Evolutionary conservation across 2,113 vertebrate species (phyloP), one percentile per base, ranked within the genome.

Genomic region (Merops nubicus): DNA sequence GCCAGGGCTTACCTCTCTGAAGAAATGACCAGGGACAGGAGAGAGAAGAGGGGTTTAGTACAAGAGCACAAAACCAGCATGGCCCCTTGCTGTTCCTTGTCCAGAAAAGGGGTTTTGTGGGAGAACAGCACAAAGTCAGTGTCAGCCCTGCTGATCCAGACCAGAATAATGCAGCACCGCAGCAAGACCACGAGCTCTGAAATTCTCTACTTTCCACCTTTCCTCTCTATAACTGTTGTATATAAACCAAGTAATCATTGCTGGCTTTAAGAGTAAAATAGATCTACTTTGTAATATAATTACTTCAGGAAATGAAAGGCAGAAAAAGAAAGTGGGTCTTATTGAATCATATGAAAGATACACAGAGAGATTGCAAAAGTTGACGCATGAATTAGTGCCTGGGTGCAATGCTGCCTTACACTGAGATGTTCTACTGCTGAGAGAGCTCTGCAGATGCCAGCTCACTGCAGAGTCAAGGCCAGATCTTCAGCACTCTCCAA

Each of bases 251-350:
- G 48, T 33, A 83, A 95, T 29, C 54, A 69, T 26, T 40, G 8
- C 53, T 93, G 79, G 19, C 72, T 81, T 68, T 67, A 75, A 72
- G 74, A 91, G 38, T 57, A 62, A 87, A 91, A 85, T 28, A 77
- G 51, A 78, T 89, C 43, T 72, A 54, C 67, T 85, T 72, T 38
- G 33, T 88, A 94, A 87, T 56, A 48, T 3, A 72, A 95, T 88
- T 94, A 85, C 62, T 93, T 84, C 45, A 86, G 94, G 79, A 92
- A 95, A 95, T 85, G 80, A 77, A 90, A 83, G 88, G 75, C 53
- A 83, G 45, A 80, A 79, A 85, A 91, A 91, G 51, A 75, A 94
- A 88, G 88, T 50, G 45, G 63, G 8, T 57, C 47, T 92, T 94
- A 93, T 50, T 54, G 72, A 92, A 84, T 89, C 88, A 54, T 3